These are phyloP conservation scores for Drosophila parabipectinata DNA, from an alignment of 1,140 invertebrate genomes.

Conservation along the genomic window DNA sequence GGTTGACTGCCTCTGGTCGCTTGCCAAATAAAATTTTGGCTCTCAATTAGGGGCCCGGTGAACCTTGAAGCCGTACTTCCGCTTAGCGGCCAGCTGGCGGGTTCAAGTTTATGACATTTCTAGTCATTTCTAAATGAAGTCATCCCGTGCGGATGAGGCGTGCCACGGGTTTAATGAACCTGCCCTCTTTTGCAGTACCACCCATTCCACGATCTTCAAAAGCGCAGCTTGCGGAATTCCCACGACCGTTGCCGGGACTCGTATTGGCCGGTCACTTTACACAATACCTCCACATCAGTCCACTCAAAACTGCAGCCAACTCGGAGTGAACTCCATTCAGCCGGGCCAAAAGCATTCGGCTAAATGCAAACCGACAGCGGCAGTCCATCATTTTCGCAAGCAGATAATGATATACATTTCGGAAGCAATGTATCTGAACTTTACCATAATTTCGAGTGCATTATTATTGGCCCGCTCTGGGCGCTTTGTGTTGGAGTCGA, in stretches of 20 bases:
- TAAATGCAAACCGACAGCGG: conserved; percentile 62
- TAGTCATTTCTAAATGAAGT: conserved; percentile 63
- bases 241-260: conserved; percentile 47
- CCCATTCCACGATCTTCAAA: conserved; percentile 7
- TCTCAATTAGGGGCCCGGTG: conserved; percentile 65
- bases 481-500: conserved; percentile 8
- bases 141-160: conserved; percentile 55
- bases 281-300: background rate
- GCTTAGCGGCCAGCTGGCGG: conserved; percentile 27
- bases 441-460: conserved; percentile 75
- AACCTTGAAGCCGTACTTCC: conserved; percentile 64
- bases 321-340: conserved; percentile 18
- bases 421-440: conserved; percentile 78
- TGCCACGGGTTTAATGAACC: conserved; percentile 72
- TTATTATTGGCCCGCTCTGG: conserved; percentile 59
- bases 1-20: conserved; percentile 34
- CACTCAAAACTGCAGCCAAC: conserved; percentile 6
- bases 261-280: conserved; percentile 24
- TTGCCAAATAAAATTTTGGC: conserved; percentile 38
- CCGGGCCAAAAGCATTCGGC: conserved; percentile 11
- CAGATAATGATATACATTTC: conserved; percentile 79
- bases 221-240: conserved; percentile 54
- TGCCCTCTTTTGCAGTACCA: conserved; percentile 16
- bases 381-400: conserved; percentile 74
- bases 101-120: conserved; percentile 78